Base-by-base conservation (phyloP, 92 coral and sea anemone genomes). In the Zoanthus sociatus region DNA sequence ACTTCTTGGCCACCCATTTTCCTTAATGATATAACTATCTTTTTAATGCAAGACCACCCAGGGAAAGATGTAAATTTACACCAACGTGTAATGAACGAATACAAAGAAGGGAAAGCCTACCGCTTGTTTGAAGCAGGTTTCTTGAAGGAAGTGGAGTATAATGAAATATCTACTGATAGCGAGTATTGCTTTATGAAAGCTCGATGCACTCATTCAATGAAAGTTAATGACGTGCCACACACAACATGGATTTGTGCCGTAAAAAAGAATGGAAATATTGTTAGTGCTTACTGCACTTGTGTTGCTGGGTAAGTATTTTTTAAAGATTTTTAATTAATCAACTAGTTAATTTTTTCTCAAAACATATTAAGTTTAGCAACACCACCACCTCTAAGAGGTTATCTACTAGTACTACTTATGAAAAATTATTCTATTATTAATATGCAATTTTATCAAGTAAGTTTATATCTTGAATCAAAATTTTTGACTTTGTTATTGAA, bases 141-240 rank as follows among this genome's bases (percentile, higher is more conserved):
- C 44, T 67, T 91, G 88, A 91, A 91, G 55, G 90, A 89, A 70
- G 83, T 89, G 33, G 58, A 6, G 15, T 76, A 44, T 47, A 68
- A 89, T 50, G 77, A 78, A 78, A 79, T 92, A 64, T 79, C 86
- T 21, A 61, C 68, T 37, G 90, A 92, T 56, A 73, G 81, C 9
- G 82, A 88, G 71, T 83, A 58, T 71, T 88, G 93, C 91, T 91
- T 91, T 84, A 20, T 84, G 50, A 88, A 91, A 91, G 88, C 90
- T 48, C 88, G 48, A 61, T 91, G 91, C 68, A 88, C 94, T 18
- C 94, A 91, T 77, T 91, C 92, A 12, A 89, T 92, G 94, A 84
- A 85, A 77, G 82, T 92, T 9, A 20, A 71, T 11, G 94, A 92
- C 77, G 77, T 82, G 53, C 91, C 93, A 31, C 91, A 88, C 82